These are phyloP conservation scores for Stylophora pistillata DNA, from an alignment of 64 coral and sea anemone species.

Conservation along the genomic window DNA sequence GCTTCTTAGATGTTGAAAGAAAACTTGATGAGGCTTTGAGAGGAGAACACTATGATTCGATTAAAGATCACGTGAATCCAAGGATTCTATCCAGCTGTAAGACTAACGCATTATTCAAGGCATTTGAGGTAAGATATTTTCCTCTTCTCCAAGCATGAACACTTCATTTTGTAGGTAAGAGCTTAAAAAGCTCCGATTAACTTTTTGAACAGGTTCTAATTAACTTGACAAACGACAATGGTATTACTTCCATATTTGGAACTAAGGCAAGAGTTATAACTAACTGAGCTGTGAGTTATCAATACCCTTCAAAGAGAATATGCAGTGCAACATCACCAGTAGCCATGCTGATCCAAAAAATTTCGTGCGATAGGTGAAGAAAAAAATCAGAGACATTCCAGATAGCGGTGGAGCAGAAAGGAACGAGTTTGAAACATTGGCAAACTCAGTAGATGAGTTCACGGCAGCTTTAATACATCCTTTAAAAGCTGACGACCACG, in stretches of 20 bases:
- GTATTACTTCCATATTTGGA: no score
- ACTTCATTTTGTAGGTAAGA: neutral
- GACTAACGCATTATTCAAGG: conserved; percentile 22
- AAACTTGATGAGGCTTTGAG: conserved; percentile 7
- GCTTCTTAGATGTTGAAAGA: neutral
- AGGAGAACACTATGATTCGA: neutral
- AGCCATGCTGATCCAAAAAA: neutral
- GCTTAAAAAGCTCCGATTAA: no score
- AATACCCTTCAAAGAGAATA: no score
- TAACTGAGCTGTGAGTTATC: no score
- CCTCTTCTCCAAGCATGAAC: neutral
- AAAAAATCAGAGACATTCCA: neutral
- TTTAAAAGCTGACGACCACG: neutral
- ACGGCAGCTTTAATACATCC: neutral
- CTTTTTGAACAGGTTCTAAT: no score
- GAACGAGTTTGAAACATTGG: conserved; percentile 1
- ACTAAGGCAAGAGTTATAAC: no score
- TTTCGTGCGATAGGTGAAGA: neutral
- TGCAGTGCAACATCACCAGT: no score
- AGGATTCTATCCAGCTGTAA: conserved; percentile 20
- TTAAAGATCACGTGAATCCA: neutral
- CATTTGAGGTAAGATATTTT: conserved; percentile 17
- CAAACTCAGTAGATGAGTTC: conserved; percentile 5
- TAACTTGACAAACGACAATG: no score
- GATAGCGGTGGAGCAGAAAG: neutral